Base-by-base conservation (phyloP, 2,888 invertebrate genomes). In the Scaptodrosophila latifasciaeformis region DNA sequence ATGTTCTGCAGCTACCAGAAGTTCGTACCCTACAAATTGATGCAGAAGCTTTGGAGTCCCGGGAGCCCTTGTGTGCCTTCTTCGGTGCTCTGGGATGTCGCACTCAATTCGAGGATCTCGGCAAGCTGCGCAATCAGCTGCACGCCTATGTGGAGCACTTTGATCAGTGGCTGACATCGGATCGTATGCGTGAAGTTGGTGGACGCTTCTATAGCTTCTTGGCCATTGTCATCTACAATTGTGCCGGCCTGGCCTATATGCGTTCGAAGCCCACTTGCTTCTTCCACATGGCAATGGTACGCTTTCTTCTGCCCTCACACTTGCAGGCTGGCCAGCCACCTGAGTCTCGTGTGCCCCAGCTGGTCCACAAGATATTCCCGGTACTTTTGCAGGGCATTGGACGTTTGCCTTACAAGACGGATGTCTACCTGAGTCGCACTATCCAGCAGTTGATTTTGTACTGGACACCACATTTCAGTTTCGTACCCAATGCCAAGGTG, bases 281-380 rank as follows among this genome's bases (percentile, higher is more conserved):
- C 40, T 86, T 89, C 30, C 89, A 88, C 49, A 83, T 87, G 50
- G 83, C 89, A 19, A 84, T 89, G 35, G 86, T 87, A 18, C 80
- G 86, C 0, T 85, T 89, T 46, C 78, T 90, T n/a, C 72, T 90
- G 27, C 88, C 89, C 10, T 84, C 85, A 0, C 84, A 87, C 37
- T 76, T 89, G 51, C 83, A 89, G 65, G 86, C 87, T 52, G 89
- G 89, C 0, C 86, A 86, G 54, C 66, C 81, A 0, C 85, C 86
- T 0, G 86, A 88, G 53, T 76, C 81, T 0, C 86, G 85, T 49
- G 67, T 88, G 4, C 69, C 88, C 1, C 86, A 85, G 62, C 83
- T 88, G 1, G 80, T 90, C 12, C 87, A 87, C 59, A 87, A 87
- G 69, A 87, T 88, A 10, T 89, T 89, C 85, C 87, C 88, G 17